These are phyloP conservation scores for Charanyca ferruginea DNA, from an alignment of 2,888 invertebrate species.

Conservation along the genomic window DNA sequence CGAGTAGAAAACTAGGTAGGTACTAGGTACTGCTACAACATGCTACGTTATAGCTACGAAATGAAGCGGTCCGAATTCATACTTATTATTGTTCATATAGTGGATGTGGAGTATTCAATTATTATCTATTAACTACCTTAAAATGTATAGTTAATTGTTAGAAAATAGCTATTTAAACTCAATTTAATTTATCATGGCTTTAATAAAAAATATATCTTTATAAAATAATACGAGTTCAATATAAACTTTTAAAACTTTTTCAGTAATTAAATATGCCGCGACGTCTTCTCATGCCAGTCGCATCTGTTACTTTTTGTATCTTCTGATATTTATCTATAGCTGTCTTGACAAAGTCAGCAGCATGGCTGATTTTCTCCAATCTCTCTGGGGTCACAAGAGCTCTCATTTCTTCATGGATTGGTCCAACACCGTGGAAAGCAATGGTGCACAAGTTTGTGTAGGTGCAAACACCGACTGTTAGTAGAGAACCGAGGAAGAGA, in stretches of 20 bases:
- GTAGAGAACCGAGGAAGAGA: conserved; percentile 86
- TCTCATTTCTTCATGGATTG: conserved; percentile 91
- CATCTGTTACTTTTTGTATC: conserved; percentile 79
- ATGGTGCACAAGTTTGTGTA: conserved; percentile 92
- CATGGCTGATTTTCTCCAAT: conserved; percentile 91
- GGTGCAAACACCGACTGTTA: conserved; percentile 89
- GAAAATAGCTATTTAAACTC: neutral
- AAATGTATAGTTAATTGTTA: no score
- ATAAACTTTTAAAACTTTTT: conserved; percentile 7
- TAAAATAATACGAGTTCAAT: conserved; percentile 39
- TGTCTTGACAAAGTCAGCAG: conserved; percentile 91
- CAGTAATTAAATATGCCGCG: conserved; percentile 67
- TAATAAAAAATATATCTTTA: conserved; percentile 45
- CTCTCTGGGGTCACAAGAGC: conserved; percentile 91
- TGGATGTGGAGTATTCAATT: no score
- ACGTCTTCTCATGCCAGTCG: conserved; percentile 70
- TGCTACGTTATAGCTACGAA: conserved; percentile 20
- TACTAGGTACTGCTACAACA: conserved; percentile 12
- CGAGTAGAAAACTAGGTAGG: no score
- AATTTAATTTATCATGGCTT: conserved; percentile 12
- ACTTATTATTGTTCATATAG: no score
- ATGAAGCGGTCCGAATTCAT: no score
- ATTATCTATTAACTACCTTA: no score
- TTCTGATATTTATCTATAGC: conserved; percentile 92
- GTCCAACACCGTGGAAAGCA: conserved; percentile 91